Base-by-base conservation (phyloP, 2,888 invertebrate genomes). In the Andrena chrysosceles region DNA sequence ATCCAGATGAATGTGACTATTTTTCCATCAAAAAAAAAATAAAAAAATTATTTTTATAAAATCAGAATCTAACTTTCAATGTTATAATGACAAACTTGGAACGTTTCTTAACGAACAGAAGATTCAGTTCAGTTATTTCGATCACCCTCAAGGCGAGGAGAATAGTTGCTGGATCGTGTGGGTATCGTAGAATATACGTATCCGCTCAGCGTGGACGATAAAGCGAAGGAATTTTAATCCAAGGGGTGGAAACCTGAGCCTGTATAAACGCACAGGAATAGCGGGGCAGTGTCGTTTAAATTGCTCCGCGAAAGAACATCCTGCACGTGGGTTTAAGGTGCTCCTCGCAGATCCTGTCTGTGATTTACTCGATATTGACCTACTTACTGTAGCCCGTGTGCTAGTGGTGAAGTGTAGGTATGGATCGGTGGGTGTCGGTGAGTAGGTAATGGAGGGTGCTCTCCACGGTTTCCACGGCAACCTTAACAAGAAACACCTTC, bases 311-410 rank as follows among this genome's bases (percentile, higher is more conserved):
- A 85, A 78, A 85, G 81, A 78, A 82, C 76, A 67, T 78, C 74
- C 73, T 77, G 74, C 73, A 60, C 78, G 67, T 73, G 81, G 82
- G 42, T 81, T 89, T 87, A 85, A 81, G 83, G 81, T 88, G 3
- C 56, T 56, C 84, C 84, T 84, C 85, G 71, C 83, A 79, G 23
- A 84, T 87, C 83, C 89, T 83, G 83, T 85, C 83, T 87, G 92
- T 91, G 92, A 93, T 93, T 93, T 91, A 90, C 86, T 84, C 91
- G 92, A 90, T 93, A 93, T 93, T 93, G 93, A 93, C 93, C 93
- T 91, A 93, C 90, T 93, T 93, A 88, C 84, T 79, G 84, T 82
- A 81, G 77, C 83, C 74, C 23, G 42, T 13, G 29, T 52, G 33
- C 56, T 68, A 49, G 81, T 86, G 72, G 71, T 75, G 71, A 85